These are phyloP conservation scores for Phaenicophaeus curvirostris DNA, from an alignment of 2,797 vertebrate species.

Conservation along the genomic window DNA sequence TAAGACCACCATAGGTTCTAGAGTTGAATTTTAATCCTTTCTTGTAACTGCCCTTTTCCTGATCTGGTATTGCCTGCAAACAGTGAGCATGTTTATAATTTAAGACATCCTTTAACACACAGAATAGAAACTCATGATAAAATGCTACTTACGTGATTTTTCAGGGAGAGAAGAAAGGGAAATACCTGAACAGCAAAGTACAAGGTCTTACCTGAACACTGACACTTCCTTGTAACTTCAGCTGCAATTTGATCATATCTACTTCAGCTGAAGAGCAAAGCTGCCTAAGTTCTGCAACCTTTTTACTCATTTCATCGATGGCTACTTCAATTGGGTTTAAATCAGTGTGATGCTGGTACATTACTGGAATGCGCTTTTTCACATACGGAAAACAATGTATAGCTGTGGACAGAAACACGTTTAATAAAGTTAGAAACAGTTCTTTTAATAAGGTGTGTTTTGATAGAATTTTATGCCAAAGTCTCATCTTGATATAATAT, in stretches of 20 bases:
- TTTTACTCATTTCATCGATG: slow-evolving; percentile 96
- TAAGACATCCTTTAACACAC: not conserved
- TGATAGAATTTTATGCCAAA: not conserved
- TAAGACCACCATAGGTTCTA: not conserved
- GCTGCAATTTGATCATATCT: slow-evolving; percentile 97
- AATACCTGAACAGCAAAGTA: not conserved
- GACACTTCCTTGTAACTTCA: slow-evolving; percentile 95
- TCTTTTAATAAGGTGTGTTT: not conserved
- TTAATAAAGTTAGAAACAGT: not conserved
- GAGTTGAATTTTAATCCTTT: not conserved
- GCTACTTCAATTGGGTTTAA: slow-evolving; percentile 97
- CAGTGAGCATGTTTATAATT: not conserved
- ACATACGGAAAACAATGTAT: slow-evolving; percentile 97
- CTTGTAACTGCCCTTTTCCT: not conserved
- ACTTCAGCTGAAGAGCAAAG: slow-evolving; percentile 91
- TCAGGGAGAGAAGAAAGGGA: not conserved
- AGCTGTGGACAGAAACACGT: slow-evolving; percentile 72
- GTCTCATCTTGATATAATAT: not conserved
- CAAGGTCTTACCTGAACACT: slow-evolving; percentile 89
- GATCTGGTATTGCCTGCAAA: not conserved
- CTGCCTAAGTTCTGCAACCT: slow-evolving; percentile 89
- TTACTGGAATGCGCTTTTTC: slow-evolving; percentile 95
- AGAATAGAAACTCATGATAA: not conserved
- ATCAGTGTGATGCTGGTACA: slow-evolving; percentile 97
- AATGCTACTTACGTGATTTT: not conserved